These are phyloP conservation scores for human DNA, from an alignment of 2,113 vertebrate genomes.

Conservation along the genomic window DNA sequence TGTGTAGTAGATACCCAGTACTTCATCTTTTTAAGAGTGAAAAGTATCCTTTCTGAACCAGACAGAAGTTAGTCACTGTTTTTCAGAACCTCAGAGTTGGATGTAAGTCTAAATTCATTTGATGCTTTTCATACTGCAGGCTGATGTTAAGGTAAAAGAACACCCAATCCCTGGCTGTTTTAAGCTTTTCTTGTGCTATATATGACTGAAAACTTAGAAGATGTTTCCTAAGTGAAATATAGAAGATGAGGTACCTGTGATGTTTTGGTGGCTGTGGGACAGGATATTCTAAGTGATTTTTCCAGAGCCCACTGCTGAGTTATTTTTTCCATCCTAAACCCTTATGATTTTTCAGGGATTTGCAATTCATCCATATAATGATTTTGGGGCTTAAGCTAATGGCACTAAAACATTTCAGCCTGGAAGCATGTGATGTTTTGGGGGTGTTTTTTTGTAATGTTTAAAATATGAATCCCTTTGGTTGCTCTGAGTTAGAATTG, in stretches of 20 bases:
- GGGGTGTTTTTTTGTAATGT: constrained; percentile 42
- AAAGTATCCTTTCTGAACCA: constrained; percentile 1
- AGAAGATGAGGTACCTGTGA: not conserved
- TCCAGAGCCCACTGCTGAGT: constrained; percentile 38
- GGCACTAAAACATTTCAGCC: constrained; percentile 22
- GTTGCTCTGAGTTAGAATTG: constrained; percentile 58
- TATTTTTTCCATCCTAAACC: constrained; percentile 44
- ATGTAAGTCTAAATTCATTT: constrained; percentile 13
- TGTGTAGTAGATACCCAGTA: not conserved
- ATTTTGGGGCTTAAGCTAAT: constrained; percentile 51
- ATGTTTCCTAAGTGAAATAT: not conserved
- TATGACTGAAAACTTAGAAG: constrained; percentile 18
- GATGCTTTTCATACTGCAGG: constrained; percentile 31
- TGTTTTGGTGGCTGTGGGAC: not conserved
- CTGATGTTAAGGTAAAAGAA: not conserved
- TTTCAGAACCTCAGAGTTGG: not conserved
- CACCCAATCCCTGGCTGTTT: not conserved
- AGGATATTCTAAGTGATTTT: constrained; percentile 32
- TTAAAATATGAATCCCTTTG: constrained; percentile 61
- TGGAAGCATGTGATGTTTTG: constrained; percentile 3
- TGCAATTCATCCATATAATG: constrained; percentile 8
- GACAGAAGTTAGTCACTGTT: not conserved
- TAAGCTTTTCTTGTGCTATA: constrained; percentile 39
- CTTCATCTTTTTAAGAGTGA: not conserved
- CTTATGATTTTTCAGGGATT: constrained; percentile 51